Evolutionary conservation across 1,140 invertebrate genomes (phyloP).

Genomic region (Wiebesia pumilae): DNA sequence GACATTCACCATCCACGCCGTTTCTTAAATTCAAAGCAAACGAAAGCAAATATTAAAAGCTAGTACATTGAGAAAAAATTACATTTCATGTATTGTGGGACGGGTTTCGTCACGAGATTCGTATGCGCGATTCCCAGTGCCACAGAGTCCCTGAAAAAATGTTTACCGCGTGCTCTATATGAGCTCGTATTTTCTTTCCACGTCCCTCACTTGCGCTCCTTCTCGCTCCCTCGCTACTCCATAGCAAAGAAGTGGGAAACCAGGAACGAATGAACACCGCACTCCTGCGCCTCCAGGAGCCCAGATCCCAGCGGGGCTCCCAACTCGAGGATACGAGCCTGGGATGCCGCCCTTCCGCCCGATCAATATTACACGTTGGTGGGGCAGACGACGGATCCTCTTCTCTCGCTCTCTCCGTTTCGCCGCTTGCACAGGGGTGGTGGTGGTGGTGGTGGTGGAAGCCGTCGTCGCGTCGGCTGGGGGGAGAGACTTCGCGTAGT

Average conservation of each 20-base stretch:
- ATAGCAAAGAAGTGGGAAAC: neutral
- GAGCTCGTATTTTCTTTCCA: neutral
- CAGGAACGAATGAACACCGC: neutral
- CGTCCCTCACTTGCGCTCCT: neutral
- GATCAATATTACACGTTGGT: slow-evolving; percentile 74
- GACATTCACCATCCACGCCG: neutral
- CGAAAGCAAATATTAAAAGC: neutral
- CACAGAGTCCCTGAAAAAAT: slow-evolving; percentile 29
- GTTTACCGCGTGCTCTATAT: slow-evolving; percentile 27
- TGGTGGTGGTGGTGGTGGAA: neutral
- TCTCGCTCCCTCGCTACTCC: neutral
- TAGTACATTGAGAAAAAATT: neutral
- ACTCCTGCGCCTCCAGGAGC: neutral
- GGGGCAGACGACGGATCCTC: slow-evolving; percentile 62
- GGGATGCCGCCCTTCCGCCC: slow-evolving; percentile 72
- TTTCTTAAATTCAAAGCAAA: slow-evolving; percentile 1
- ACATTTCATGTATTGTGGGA: slow-evolving; percentile 29
- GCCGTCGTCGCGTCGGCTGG: neutral
- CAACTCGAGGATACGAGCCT: slow-evolving; percentile 63
- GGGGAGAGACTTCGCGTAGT: slow-evolving; percentile 28
- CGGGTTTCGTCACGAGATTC: neutral
- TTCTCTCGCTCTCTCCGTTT: slow-evolving; percentile 9
- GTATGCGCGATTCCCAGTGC: neutral
- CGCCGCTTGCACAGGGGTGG: neutral
- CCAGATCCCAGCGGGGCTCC: slow-evolving; percentile 55